Conservation (phyloP, 2,888 invertebrate genomes). For the Pycnomerus fuliginosus region DNA sequence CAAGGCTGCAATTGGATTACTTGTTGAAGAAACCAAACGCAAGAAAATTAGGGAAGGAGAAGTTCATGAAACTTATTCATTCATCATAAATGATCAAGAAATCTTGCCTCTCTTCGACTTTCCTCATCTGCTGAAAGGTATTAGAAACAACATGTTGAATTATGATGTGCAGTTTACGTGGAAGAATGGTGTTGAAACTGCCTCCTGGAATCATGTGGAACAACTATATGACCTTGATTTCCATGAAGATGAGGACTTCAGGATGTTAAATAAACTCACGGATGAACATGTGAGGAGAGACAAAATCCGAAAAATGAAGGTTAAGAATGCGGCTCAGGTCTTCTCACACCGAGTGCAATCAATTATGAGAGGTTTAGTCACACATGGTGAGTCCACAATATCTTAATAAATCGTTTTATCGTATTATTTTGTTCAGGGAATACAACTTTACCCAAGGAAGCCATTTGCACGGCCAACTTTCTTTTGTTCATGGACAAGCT, state of each 20-base stretch:
- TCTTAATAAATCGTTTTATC: too few species aligned
- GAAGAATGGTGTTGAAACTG: slow-evolving; percentile 5
- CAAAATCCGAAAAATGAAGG: not conserved
- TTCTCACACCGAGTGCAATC: not conserved
- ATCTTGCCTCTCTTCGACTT: slow-evolving; percentile 1
- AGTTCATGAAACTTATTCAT: not conserved
- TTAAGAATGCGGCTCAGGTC: not conserved
- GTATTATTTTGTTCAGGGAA: not conserved
- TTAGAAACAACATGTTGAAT: slow-evolving; percentile 3
- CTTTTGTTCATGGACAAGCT: slow-evolving; percentile 20
- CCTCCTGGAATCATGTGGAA: slow-evolving; percentile 5
- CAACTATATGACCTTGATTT: slow-evolving; percentile 6
- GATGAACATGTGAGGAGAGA: slow-evolving; percentile 9
- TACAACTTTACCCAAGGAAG: not conserved
- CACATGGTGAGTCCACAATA: slow-evolving; percentile 1
- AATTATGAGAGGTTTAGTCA: slow-evolving; percentile 1
- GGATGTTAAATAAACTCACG: slow-evolving; percentile 9
- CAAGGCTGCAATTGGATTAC: not conserved
- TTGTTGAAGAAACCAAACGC: slow-evolving; percentile 1
- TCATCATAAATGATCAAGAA: not conserved
- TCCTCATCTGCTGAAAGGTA: slow-evolving; percentile 4
- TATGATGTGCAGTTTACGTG: slow-evolving; percentile 5
- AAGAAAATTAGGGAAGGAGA: not conserved
- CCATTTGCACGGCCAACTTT: slow-evolving; percentile 16
- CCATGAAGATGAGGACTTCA: slow-evolving; percentile 1